These are phyloP conservation scores for Salvator merianae DNA, from an alignment of 2,113 vertebrate species.

Conservation along the genomic window DNA sequence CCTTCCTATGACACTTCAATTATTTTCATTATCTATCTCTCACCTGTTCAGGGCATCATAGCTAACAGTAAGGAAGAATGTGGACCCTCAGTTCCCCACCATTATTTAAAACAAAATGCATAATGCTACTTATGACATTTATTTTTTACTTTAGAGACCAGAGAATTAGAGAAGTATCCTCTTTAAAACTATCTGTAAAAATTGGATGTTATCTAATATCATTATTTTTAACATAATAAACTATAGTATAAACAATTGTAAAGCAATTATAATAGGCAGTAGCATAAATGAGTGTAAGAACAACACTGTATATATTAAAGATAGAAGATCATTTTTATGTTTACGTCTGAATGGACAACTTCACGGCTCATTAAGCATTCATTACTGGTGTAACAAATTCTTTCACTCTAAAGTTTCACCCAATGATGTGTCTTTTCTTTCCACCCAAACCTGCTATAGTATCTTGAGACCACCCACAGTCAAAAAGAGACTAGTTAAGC, in stretches of 20 bases:
- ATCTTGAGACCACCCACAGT: conserved; percentile 56
- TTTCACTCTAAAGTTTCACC: neutral
- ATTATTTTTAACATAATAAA: neutral
- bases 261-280: neutral
- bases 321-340: neutral
- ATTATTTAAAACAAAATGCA: too few relatives aligned
- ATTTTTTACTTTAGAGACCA: too few relatives aligned
- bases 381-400: accelerated
- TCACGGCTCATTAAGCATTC: neutral
- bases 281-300: neutral
- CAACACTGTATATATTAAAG: neutral
- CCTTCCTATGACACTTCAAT: too few relatives aligned
- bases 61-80: too few relatives aligned
- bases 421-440: neutral
- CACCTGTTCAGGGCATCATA: too few relatives aligned
- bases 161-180: too few relatives aligned
- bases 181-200: too few relatives aligned
- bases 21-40: too few relatives aligned
- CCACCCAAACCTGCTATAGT: neutral
- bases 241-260: too few relatives aligned
- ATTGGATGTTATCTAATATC: too few relatives aligned
- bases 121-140: too few relatives aligned
- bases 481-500: neutral
- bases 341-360: neutral
- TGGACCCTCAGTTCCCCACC: too few relatives aligned